Conservation (phyloP, 1,140 invertebrate species). For the Apis cerana region DNA sequence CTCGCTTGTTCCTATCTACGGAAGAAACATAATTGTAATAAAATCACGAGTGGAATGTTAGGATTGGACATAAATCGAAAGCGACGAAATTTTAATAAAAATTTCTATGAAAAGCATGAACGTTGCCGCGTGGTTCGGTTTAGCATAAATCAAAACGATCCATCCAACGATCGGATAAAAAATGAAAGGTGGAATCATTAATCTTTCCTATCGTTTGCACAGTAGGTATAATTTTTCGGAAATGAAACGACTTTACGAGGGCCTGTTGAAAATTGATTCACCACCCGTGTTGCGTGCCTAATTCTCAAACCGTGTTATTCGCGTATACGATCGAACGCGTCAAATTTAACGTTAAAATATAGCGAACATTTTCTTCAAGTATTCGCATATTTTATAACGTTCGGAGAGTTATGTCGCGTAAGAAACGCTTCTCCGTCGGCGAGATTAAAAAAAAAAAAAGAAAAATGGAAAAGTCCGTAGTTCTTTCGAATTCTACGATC, state of each 20-base stretch:
- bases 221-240: slow-evolving; percentile 18
- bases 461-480: slow-evolving; percentile 14
- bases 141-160: background rate
- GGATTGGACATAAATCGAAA: too few relatives aligned
- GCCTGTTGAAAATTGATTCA: slow-evolving; percentile 50
- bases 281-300: slow-evolving; percentile 27
- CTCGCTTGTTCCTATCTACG: too few relatives aligned
- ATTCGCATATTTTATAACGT: too few relatives aligned
- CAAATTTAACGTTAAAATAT: too few relatives aligned
- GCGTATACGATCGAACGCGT: too few relatives aligned
- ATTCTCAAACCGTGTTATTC: slow-evolving; percentile 2
- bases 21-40: too few relatives aligned
- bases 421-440: slow-evolving; percentile 9
- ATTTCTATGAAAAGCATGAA: background rate
- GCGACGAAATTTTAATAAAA: background rate
- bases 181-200: slow-evolving; percentile 43
- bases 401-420: too few relatives aligned
- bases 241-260: slow-evolving; percentile 2
- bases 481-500: slow-evolving; percentile 21
- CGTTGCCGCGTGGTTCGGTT: background rate
- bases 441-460: background rate
- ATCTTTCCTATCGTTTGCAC: slow-evolving; percentile 27
- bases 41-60: too few relatives aligned
- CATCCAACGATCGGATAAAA: slow-evolving; percentile 23
- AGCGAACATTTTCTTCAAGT: too few relatives aligned